Base-by-base conservation (phyloP, 1,140 invertebrate species). In the Hetaerina americana region DNA sequence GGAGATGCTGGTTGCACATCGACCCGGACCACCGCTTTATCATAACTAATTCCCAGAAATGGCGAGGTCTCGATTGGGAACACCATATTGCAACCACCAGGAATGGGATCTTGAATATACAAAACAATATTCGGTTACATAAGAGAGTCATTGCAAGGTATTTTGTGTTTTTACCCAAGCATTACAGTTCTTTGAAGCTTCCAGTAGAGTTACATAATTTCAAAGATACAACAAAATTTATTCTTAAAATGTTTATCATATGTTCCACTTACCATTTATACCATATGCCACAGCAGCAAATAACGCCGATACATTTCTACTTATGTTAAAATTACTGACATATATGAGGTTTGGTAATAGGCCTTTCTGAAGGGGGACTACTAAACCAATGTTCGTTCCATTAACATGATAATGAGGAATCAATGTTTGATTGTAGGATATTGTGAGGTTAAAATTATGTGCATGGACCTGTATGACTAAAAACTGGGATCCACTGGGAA, bases 31-130 rank as follows among this genome's bases (percentile, higher is more conserved):
- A 85, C 82, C n/a, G 83, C 78, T 67, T 83, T 76, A 29, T 77
- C 83, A 31, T 84, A 81, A 0, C 72, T 74, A 0, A 88, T 75
- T 29, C 80, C 80, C 74, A 90, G 81, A 76, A 85, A 92, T 8
- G 91, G 89, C 24, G 89, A 85, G 72, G 84, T 84, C 76, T 85
- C 80, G n/a, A 87, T 79, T 66, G 85, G 78, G 75, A 87, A 87
- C 76, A 89, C 87, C 83, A 90, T 85, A 74, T 90, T 92, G 77
- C 91, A 92, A 28, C 89, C 91, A 72, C 91, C 91, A 66, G 91
- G 90, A 75, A 92, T 81, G 5, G 91, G 91, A 77, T 86, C 90
- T 92, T 49, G 0, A n/a, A 31, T 24, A 49, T n/a, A n/a, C n/a
- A n/a, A n/a, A n/a, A n/a, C n/a, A n/a, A n/a, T n/a, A n/a, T n/a